Base-by-base conservation (phyloP, 2,113 vertebrate species). In the Butorides virescens region DNA sequence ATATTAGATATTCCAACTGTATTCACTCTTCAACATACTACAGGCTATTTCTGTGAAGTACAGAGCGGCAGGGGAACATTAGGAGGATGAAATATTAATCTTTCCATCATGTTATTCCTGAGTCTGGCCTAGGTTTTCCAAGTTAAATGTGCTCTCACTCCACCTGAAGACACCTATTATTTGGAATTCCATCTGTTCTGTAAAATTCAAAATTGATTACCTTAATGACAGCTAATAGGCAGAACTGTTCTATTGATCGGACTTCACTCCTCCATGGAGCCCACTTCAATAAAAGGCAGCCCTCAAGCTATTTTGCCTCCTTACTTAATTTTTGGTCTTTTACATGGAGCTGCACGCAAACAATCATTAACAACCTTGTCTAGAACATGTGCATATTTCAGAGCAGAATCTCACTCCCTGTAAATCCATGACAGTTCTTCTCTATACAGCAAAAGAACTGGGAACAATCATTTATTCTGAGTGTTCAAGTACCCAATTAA, bases 161-260 rank as follows among this genome's bases (percentile, higher is more conserved):
- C 52, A 67, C 34, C 67, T 95, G 39, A 63, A 76, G 56, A 70
- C 36, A 58, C 15, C 55, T 82, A 37, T 84, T 49, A 72, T 37
- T 65, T 92, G 53, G 73, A 87, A 90, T 76, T 78, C 63, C 65
- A 86, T 19, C 9, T 87, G 61, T 39, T 93, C 77, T 53, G 52
- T 91, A 95, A 97, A 92, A 94, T 93, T 97, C 39, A 85, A 47
- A 83, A 96, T 77, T 90, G 26, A 92, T 83, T 90, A 88, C n/a
- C 49, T 73, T 77, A 90, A 95, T 88, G 86, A 79, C 53, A 95
- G 74, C 36, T 91, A 94, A 94, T 44, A 91, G 42, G 80, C 80
- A 93, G 73, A 91, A 90, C 62, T 79, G 84, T 94, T 88, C 66
- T 59, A 80, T 74, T 73, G 87, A 94, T 91, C 77, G 67, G 71